Percentiles rank a stretch among this genome's conserved stretches.
Conservation (phyloP, 2,888 invertebrate species). For the Leptopterna dolabrata region DNA sequence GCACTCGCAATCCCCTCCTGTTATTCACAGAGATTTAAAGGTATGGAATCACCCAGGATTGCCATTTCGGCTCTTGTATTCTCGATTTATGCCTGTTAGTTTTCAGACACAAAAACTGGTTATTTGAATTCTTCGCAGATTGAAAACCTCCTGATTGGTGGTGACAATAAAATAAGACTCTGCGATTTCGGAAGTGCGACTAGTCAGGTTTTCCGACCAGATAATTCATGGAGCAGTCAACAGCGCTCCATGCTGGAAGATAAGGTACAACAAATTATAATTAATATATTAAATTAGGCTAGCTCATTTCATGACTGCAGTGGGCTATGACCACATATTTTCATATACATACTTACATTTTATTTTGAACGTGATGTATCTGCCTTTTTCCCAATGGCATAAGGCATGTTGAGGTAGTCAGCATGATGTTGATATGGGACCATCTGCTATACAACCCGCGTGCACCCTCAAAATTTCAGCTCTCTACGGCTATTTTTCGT, state of each 20-base stretch:
- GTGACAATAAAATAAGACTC: conserved; percentile 87
- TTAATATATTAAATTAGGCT: too few relatives aligned
- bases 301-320: too few relatives aligned
- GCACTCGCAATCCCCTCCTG: conserved; percentile 86
- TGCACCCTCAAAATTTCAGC: too few relatives aligned
- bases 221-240: conserved; percentile 91
- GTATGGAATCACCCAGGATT: conserved; percentile 67
- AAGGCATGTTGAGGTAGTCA: too few relatives aligned
- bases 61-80: not conserved
- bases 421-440: too few relatives aligned
- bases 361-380: too few relatives aligned
- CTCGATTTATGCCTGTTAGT: not conserved
- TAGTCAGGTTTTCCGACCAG: conserved; percentile 82
- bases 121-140: conserved; percentile 69
- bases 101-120: not conserved
- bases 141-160: conserved; percentile 92
- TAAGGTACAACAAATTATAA: conserved; percentile 85
- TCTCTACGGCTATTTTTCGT: too few relatives aligned
- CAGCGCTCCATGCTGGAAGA: conserved; percentile 93
- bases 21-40: conserved; percentile 91
- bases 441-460: too few relatives aligned
- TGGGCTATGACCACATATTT: too few relatives aligned
- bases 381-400: too few relatives aligned
- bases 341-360: too few relatives aligned
- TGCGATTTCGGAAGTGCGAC: conserved; percentile 99